These are phyloP conservation scores for Buathra laborator DNA, from an alignment of 2,888 invertebrate genomes.

Conservation along the genomic window DNA sequence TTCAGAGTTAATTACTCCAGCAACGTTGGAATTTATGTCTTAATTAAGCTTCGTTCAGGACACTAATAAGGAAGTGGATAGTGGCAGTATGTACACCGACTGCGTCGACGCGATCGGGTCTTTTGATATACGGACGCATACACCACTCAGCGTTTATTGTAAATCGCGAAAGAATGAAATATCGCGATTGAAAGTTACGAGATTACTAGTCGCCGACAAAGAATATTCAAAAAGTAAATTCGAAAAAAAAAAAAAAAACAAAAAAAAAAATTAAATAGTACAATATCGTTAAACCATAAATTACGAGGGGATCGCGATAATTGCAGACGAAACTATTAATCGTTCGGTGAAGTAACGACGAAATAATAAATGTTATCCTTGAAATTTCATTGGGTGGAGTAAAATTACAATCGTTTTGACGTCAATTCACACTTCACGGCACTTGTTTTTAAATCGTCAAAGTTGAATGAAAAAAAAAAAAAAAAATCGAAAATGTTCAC, in stretches of 20 bases:
- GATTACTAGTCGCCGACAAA: constrained; percentile 7
- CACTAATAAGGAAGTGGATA: constrained; percentile 59
- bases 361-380: neutral
- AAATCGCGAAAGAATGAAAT: neutral
- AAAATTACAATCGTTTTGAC: too few species aligned
- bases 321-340: neutral
- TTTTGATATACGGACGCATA: neutral
- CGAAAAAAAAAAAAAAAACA: neutral
- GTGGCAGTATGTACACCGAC: constrained; percentile 18
- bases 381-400: too few species aligned
- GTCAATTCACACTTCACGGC: too few species aligned
- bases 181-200: neutral
- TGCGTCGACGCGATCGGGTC: neutral
- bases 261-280: neutral
- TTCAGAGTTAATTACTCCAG: constrained; percentile 44
- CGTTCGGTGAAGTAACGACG: neutral
- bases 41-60: constrained; percentile 51
- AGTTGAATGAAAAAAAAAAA: too few species aligned
- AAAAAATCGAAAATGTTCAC: too few species aligned
- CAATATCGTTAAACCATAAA: neutral
- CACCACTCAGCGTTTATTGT: constrained; percentile 3
- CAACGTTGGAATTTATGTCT: constrained; percentile 54
- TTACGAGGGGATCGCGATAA: neutral
- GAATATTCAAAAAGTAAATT: neutral
- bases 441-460: too few species aligned